Evolutionary conservation across 53 echinoderm and acorn worm genomes (phyloP).

Genomic region (Crossaster papposus): DNA sequence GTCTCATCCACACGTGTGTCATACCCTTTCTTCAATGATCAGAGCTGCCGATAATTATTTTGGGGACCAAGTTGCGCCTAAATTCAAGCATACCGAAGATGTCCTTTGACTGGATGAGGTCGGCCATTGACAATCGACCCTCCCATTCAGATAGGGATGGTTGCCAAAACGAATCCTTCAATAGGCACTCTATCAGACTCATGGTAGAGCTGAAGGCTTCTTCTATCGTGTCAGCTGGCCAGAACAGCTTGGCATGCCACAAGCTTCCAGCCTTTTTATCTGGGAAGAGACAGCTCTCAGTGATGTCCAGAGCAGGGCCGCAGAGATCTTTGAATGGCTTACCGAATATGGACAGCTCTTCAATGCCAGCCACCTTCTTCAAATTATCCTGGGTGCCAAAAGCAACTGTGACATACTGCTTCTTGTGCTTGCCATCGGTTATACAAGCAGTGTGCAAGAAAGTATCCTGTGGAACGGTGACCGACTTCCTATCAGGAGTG

Average conservation of each 20-base stretch:
- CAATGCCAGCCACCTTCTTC: slow-evolving; percentile 59
- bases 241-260: slow-evolving; percentile 90
- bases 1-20: too few species aligned
- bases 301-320: slow-evolving; percentile 21
- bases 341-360: slow-evolving; percentile 68
- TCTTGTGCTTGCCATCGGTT: slow-evolving; percentile 17
- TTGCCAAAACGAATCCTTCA: neutral
- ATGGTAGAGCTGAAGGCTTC: slow-evolving; percentile 72
- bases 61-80: slow-evolving; percentile 28
- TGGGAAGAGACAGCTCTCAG: slow-evolving; percentile 53
- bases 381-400: slow-evolving; percentile 80
- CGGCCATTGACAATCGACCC: slow-evolving; percentile 80
- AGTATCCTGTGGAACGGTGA: slow-evolving; percentile 64
- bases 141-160: slow-evolving; percentile 11
- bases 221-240: slow-evolving; percentile 72
- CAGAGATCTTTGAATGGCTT: slow-evolving; percentile 64
- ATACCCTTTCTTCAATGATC: neutral
- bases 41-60: neutral
- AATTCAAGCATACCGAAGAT: slow-evolving; percentile 73
- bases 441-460: slow-evolving; percentile 86
- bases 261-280: slow-evolving; percentile 54
- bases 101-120: slow-evolving; percentile 74
- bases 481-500: neutral
- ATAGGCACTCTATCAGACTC: slow-evolving; percentile 5
- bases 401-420: slow-evolving; percentile 74